These are phyloP conservation scores for Neocrepidodera transversa DNA, from an alignment of 2,888 invertebrate genomes.

Conservation along the genomic window DNA sequence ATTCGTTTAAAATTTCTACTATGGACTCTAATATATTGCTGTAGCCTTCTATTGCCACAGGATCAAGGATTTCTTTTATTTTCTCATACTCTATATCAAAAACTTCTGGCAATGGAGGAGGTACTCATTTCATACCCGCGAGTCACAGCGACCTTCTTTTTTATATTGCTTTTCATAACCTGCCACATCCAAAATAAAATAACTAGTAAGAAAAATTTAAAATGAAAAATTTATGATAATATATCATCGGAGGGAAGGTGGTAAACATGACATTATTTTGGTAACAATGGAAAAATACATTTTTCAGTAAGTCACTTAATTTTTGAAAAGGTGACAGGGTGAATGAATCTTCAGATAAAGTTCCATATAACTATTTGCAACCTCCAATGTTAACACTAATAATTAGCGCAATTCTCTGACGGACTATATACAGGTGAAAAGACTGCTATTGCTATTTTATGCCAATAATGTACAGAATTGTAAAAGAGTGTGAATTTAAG, in stretches of 20 bases:
- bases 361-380: too few relatives aligned
- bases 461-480: too few relatives aligned
- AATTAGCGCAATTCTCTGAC: too few relatives aligned
- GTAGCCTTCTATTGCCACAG: conserved; percentile 8
- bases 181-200: conserved; percentile 12
- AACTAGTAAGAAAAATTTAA: neutral
- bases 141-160: neutral
- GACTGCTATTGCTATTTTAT: too few relatives aligned
- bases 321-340: too few relatives aligned
- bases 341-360: too few relatives aligned
- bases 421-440: too few relatives aligned
- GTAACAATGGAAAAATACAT: too few relatives aligned
- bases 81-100: conserved; percentile 1
- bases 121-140: conserved; percentile 2
- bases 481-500: too few relatives aligned
- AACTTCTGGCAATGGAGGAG: conserved; percentile 12
- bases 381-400: too few relatives aligned
- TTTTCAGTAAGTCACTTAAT: too few relatives aligned
- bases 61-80: conserved; percentile 4
- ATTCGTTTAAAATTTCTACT: neutral
- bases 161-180: neutral
- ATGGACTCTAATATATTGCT: conserved; percentile 2
- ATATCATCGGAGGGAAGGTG: neutral
- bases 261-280: neutral
- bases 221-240: neutral